These are phyloP conservation scores for Lepidochrysops patricia DNA, from an alignment of 2,888 invertebrate genomes.

Conservation along the genomic window DNA sequence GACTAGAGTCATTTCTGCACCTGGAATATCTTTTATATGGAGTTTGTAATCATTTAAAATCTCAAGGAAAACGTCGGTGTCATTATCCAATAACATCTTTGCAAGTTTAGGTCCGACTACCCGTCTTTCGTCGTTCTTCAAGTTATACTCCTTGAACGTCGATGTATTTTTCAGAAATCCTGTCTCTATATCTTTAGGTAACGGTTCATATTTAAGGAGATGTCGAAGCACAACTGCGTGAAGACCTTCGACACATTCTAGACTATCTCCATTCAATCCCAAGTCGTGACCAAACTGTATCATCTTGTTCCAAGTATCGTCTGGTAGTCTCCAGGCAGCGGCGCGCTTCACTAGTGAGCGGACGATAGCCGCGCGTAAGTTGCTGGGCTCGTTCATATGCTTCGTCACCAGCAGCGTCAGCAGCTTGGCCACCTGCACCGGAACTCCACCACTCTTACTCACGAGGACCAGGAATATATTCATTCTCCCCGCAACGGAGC, in stretches of 20 bases:
- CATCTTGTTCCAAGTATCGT: slow-evolving; percentile 37
- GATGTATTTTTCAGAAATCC: slow-evolving; percentile 39
- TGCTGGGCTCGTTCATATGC: slow-evolving; percentile 43
- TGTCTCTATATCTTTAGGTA: slow-evolving; percentile 27
- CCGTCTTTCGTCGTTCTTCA: slow-evolving; percentile 30
- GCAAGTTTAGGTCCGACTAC: not conserved
- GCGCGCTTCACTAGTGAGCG: slow-evolving; percentile 52
- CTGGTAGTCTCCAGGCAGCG: slow-evolving; percentile 43
- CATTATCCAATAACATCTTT: not conserved
- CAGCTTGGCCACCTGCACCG: slow-evolving; percentile 34
- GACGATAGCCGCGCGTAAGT: slow-evolving; percentile 44
- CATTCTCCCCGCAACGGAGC: slow-evolving; percentile 38
- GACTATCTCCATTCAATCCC: slow-evolving; percentile 45
- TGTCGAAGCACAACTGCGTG: slow-evolving; percentile 44
- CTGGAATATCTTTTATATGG: slow-evolving; percentile 26
- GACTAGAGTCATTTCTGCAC: too few species aligned
- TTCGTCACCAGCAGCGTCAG: slow-evolving; percentile 34
- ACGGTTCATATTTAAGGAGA: slow-evolving; percentile 29
- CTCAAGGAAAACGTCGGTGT: slow-evolving; percentile 30
- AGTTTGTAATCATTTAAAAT: slow-evolving; percentile 33
- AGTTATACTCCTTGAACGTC: slow-evolving; percentile 36
- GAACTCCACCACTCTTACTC: slow-evolving; percentile 46
- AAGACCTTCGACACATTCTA: slow-evolving; percentile 43
- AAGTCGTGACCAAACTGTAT: slow-evolving; percentile 40
- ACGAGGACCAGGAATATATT: slow-evolving; percentile 51